A percentile compares a stretch with the other conserved stretches of the same genome.
Conservation (phyloP, 2,113 vertebrate genomes). For the Cynoglossus semilaevis region DNA sequence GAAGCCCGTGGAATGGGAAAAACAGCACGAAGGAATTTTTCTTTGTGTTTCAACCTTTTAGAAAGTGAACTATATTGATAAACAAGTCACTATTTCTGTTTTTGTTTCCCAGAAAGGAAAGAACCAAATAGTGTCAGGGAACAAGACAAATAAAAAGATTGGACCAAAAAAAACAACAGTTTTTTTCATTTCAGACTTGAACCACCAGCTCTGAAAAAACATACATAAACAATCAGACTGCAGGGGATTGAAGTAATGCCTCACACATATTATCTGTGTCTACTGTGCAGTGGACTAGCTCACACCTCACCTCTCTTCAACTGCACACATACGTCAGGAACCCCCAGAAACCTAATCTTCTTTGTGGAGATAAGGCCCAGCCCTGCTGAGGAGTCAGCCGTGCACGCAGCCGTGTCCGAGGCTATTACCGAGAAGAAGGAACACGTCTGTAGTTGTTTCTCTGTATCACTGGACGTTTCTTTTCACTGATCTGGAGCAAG, state of each 20-base stretch:
- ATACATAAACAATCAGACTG: conserved; percentile 8
- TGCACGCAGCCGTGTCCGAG: conserved; percentile 65
- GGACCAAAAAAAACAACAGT: too few relatives aligned
- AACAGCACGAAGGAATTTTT: too few relatives aligned
- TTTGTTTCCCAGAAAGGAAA: neutral
- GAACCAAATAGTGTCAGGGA: neutral
- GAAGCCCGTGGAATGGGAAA: neutral
- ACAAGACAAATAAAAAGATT: too few relatives aligned
- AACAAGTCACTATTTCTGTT: too few relatives aligned
- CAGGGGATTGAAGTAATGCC: conserved; percentile 41
- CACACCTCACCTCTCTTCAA: conserved; percentile 28
- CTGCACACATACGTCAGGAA: conserved; percentile 45
- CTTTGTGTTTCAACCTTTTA: too few relatives aligned
- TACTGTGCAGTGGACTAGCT: conserved; percentile 30
- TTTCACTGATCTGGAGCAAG: conserved; percentile 47
- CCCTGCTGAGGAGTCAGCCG: conserved; percentile 59
- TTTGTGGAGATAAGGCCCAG: conserved; percentile 61
- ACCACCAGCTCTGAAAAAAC: neutral
- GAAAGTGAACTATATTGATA: too few relatives aligned
- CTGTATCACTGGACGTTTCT: conserved; percentile 27
- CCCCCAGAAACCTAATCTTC: conserved; percentile 63
- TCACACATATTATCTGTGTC: conserved; percentile 53
- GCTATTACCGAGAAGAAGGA: conserved; percentile 60
- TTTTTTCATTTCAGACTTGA: too few relatives aligned
- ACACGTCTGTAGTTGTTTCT: neutral